Conservation (phyloP, 2,888 invertebrate genomes). For the Teleogryllus oceanicus region DNA sequence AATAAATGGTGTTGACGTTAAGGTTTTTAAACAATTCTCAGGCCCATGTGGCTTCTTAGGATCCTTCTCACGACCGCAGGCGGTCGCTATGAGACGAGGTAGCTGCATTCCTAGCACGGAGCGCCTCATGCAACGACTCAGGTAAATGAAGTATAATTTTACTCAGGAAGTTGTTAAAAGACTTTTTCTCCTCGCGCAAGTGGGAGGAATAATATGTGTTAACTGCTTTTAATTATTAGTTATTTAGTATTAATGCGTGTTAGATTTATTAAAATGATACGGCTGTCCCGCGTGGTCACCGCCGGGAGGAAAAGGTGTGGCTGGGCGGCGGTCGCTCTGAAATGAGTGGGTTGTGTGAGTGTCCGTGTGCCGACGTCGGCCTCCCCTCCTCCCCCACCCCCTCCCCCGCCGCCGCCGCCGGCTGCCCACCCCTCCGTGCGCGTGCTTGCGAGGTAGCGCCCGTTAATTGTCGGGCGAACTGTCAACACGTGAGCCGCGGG, state of each 20-base stretch:
- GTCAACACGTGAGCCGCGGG: neutral
- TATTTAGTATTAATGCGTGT: neutral
- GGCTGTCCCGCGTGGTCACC: too few species aligned
- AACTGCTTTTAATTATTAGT: constrained; percentile 3
- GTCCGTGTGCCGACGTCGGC: neutral
- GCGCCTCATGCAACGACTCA: neutral
- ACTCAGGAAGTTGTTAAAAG: neutral
- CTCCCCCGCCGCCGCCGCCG: neutral
- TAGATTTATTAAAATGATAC: neutral
- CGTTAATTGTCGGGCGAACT: neutral
- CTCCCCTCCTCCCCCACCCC: neutral
- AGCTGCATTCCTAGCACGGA: neutral
- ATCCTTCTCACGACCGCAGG: too few species aligned
- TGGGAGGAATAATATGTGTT: neutral
- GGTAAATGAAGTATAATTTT: neutral
- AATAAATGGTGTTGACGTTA: too few species aligned
- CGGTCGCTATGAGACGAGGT: neutral
- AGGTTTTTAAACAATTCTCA: too few species aligned
- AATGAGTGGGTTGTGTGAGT: neutral
- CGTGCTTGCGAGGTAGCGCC: neutral
- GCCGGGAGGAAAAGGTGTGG: too few species aligned
- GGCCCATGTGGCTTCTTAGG: too few species aligned
- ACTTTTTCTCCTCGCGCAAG: neutral
- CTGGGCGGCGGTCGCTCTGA: too few species aligned
- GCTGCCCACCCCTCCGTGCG: neutral